Evolutionary conservation across 1,140 invertebrate genomes (phyloP).

Genomic region (Drosophila willistoni): DNA sequence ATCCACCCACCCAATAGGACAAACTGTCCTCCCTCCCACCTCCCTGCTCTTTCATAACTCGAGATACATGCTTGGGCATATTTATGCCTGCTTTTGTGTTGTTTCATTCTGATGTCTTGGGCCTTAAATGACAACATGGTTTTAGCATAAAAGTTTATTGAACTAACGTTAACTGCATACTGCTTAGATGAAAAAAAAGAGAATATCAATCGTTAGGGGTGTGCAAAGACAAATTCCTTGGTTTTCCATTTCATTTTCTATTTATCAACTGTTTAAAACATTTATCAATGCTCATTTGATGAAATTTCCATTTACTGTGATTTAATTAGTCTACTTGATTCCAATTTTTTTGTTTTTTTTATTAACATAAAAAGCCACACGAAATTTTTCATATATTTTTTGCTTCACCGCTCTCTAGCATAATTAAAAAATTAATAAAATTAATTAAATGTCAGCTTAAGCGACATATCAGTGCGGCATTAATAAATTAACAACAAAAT

Average conservation of each 20-base stretch:
- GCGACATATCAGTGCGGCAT: constrained; percentile 68
- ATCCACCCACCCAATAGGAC: background rate
- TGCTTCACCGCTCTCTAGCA: constrained; percentile 1
- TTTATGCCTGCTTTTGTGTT: constrained; percentile 56
- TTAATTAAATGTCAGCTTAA: constrained; percentile 79
- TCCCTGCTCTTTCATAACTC: constrained; percentile 36
- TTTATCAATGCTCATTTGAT: constrained; percentile 19
- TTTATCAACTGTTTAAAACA: too few relatives aligned
- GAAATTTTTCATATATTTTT: constrained; percentile 39
- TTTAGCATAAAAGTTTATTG: constrained; percentile 81
- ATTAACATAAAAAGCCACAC: constrained; percentile 51
- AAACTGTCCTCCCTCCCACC: background rate
- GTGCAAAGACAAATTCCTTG: background rate
- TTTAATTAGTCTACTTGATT: constrained; percentile 52
- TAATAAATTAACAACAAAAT: constrained; percentile 68
- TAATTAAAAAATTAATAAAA: constrained; percentile 70
- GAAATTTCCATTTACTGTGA: constrained; percentile 23
- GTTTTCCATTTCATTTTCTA: background rate
- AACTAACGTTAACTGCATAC: constrained; percentile 57
- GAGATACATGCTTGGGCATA: constrained; percentile 66
- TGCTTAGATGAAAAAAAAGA: constrained; percentile 15
- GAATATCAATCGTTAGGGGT: constrained; percentile 4
- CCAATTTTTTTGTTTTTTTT: constrained; percentile 28
- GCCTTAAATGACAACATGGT: constrained; percentile 60
- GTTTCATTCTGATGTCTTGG: constrained; percentile 11